A percentile compares a stretch with the other conserved stretches of the same genome.
Conservation (phyloP, 92 coral and sea anemone genomes). For the Siderastrea radians region DNA sequence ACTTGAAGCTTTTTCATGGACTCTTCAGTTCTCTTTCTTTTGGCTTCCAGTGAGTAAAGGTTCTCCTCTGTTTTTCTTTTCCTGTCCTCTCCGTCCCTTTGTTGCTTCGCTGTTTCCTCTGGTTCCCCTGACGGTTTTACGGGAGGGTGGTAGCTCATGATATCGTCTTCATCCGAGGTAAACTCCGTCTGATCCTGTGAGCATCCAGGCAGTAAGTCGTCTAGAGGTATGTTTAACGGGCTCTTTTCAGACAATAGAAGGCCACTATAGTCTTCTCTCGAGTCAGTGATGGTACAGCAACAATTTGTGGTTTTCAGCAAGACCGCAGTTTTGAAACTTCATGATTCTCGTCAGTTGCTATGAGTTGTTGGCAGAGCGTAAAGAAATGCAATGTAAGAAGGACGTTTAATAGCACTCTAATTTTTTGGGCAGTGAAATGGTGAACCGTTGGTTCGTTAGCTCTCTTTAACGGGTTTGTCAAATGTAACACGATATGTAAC, state of each 20-base stretch:
- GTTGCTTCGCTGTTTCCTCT: background rate
- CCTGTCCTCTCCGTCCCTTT: background rate
- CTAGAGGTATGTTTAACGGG: background rate
- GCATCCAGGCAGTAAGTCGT: background rate
- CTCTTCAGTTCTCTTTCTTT: background rate
- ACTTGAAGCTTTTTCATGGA: background rate
- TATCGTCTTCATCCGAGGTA: too few species aligned
- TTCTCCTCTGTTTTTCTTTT: background rate
- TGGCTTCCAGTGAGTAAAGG: background rate
- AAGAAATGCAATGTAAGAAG: too few species aligned
- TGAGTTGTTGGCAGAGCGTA: too few species aligned
- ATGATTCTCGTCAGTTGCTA: constrained; percentile 12
- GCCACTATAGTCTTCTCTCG: too few species aligned
- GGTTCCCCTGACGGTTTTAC: too few species aligned
- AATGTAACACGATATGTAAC: too few species aligned
- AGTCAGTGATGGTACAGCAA: background rate
- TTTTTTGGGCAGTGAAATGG: too few species aligned
- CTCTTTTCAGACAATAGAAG: background rate
- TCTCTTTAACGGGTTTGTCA: too few species aligned
- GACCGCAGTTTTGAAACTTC: background rate
- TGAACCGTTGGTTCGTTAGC: too few species aligned
- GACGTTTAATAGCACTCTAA: too few species aligned
- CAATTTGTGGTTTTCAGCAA: background rate
- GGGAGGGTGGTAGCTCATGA: too few species aligned
- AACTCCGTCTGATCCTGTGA: too few species aligned